These are phyloP conservation scores for Eurytoma adleriae DNA, from an alignment of 2,888 invertebrate species.

Conservation along the genomic window DNA sequence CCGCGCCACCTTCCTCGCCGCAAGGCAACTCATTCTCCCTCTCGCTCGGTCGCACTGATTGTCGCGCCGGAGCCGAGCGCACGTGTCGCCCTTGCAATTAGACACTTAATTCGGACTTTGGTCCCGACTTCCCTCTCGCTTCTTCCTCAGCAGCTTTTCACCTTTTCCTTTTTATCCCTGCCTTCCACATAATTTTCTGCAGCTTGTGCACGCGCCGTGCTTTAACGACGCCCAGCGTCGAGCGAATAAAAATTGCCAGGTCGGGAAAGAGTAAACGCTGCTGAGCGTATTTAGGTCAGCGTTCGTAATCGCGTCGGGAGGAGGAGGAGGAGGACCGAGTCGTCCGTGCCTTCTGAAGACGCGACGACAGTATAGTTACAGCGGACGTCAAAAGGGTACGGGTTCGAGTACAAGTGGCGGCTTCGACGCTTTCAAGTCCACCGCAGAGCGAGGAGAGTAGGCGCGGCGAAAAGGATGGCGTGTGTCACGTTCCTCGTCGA, in stretches of 20 bases:
- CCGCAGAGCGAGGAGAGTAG: constrained; percentile 43
- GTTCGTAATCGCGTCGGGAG: too few species aligned
- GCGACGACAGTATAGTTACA: constrained; percentile 2
- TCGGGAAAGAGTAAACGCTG: too few species aligned
- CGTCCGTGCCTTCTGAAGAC: background rate
- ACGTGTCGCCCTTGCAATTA: constrained; percentile 70
- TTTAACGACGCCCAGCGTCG: too few species aligned
- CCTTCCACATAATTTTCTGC: background rate
- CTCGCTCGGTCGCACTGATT: constrained; percentile 44
- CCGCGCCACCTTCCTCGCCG: constrained; percentile 60
- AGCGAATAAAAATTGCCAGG: too few species aligned
- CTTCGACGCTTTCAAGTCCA: constrained; percentile 5
- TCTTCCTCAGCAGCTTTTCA: background rate
- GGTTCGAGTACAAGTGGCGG: background rate
- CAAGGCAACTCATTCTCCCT: constrained; percentile 45
- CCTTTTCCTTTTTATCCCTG: background rate
- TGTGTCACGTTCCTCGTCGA: constrained; percentile 68
- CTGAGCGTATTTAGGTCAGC: too few species aligned
- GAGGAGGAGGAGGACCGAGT: too few species aligned
- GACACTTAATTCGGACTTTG: constrained; percentile 62
- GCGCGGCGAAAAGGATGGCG: constrained; percentile 60
- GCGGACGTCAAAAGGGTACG: background rate
- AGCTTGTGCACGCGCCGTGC: too few species aligned
- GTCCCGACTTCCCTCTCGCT: constrained; percentile 1
- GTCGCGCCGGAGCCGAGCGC: constrained; percentile 55